These are phyloP conservation scores for Tretioscincus oriximinensis DNA, from an alignment of 2,113 vertebrate genomes.

Conservation along the genomic window DNA sequence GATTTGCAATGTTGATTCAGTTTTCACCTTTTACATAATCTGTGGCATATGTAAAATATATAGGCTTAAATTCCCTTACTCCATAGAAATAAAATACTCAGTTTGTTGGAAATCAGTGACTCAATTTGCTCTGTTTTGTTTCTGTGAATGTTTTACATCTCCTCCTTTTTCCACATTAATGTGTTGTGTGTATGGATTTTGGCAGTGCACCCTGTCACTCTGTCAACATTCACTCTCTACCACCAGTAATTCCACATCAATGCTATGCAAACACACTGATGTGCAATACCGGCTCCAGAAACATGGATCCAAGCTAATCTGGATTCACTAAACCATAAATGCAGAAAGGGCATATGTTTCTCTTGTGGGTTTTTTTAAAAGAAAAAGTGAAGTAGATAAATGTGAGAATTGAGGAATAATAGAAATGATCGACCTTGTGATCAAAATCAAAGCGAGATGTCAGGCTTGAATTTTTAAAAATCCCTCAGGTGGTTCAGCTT, in stretches of 20 bases:
- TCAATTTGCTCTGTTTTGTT: not conserved
- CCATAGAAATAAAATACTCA: not conserved
- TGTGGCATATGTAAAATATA: not conserved
- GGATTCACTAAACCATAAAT: too few relatives aligned
- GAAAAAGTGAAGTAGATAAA: not conserved
- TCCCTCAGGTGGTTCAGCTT: constrained; percentile 18
- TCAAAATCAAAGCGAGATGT: constrained; percentile 26
- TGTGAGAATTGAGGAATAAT: not conserved
- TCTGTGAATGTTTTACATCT: not conserved
- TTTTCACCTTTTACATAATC: not conserved
- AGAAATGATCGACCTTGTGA: constrained; percentile 1
- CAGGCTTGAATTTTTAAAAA: constrained; percentile 42
- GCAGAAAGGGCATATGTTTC: not conserved
- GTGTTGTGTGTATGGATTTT: too few relatives aligned
- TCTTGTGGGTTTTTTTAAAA: not conserved
- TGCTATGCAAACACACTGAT: not conserved
- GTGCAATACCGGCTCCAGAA: too few relatives aligned
- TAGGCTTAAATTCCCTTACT: too few relatives aligned
- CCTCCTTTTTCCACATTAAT: not conserved
- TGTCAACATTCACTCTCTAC: not conserved
- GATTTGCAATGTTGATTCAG: not conserved
- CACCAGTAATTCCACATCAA: too few relatives aligned
- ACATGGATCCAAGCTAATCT: too few relatives aligned
- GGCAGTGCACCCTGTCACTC: too few relatives aligned
- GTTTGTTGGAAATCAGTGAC: not conserved